Percentiles rank a stretch among this genome's conserved stretches.
Conservation (phyloP, 2,113 vertebrate genomes). For the Lophotis ruficrista region DNA sequence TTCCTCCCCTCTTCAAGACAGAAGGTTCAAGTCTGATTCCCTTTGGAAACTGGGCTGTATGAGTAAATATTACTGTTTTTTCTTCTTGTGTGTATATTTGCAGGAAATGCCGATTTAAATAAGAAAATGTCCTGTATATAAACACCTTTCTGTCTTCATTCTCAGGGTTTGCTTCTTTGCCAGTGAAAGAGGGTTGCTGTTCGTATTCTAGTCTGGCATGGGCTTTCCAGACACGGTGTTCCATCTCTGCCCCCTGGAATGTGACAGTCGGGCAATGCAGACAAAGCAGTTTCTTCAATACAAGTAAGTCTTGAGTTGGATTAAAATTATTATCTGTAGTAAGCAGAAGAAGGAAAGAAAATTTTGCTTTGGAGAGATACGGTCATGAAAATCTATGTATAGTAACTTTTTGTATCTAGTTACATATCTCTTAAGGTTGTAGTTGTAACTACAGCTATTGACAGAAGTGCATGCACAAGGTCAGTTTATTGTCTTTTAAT, state of each 20-base stretch:
- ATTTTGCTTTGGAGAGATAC: not conserved
- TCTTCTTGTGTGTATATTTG: accelerated
- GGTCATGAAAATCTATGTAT: not conserved
- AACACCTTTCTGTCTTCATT: not conserved
- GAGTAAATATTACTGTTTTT: not conserved
- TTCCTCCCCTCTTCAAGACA: not conserved
- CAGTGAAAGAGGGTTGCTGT: not conserved
- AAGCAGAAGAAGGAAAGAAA: not conserved
- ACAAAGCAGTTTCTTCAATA: slow-evolving; percentile 72
- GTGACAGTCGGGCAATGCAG: slow-evolving; percentile 44
- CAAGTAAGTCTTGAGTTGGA: slow-evolving; percentile 19
- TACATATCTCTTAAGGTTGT: not conserved
- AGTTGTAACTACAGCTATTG: not conserved
- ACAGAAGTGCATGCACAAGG: accelerated
- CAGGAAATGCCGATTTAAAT: not conserved
- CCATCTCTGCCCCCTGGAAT: slow-evolving; percentile 4
- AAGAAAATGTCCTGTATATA: not conserved
- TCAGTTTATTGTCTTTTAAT: not conserved
- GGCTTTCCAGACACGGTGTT: slow-evolving; percentile 36
- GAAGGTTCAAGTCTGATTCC: not conserved
- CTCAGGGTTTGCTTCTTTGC: slow-evolving; percentile 39
- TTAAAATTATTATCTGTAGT: not conserved
- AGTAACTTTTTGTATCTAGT: not conserved
- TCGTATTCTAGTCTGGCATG: slow-evolving; percentile 24
- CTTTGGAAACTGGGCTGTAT: not conserved